A percentile compares a stretch with the other conserved stretches of the same genome.
These are phyloP conservation scores for Sylvilagus bachmani DNA, from an alignment of 2,113 vertebrate genomes.

Conservation along the genomic window DNA sequence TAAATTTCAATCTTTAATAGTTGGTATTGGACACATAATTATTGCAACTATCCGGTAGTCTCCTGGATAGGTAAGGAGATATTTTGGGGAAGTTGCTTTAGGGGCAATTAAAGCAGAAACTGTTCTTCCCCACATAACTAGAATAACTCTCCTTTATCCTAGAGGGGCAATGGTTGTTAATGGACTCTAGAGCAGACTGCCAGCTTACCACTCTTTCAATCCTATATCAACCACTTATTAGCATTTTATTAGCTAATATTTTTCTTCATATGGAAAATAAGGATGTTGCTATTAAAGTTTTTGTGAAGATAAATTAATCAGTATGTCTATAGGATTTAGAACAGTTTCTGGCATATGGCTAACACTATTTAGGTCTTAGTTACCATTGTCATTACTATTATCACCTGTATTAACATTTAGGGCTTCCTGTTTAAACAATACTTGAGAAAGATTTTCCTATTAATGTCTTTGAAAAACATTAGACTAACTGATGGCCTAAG, in stretches of 20 bases:
- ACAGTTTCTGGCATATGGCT: background rate
- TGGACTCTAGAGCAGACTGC: background rate
- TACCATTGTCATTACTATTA: background rate
- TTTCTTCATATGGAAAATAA: background rate
- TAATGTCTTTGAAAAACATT: background rate
- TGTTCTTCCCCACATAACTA: background rate
- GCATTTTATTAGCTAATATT: background rate
- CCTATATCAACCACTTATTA: background rate
- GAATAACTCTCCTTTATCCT: background rate
- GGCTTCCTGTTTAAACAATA: background rate
- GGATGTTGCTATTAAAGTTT: background rate
- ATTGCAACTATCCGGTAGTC: background rate
- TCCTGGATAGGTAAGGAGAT: background rate
- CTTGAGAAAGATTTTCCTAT: background rate
- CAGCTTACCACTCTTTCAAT: background rate
- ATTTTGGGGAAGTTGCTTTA: background rate
- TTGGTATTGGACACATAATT: background rate
- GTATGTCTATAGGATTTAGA: background rate
- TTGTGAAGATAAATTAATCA: background rate
- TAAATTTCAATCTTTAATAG: conserved; percentile 13
- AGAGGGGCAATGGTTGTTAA: background rate
- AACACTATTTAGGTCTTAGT: background rate
- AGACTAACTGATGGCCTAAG: background rate
- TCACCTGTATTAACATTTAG: conserved; percentile 41
- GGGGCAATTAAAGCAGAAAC: background rate